A percentile compares a stretch with the other conserved stretches of the same genome.
Evolutionary conservation across 2,888 invertebrate species (phyloP).

Genomic region (Keiferia lycopersicella): DNA sequence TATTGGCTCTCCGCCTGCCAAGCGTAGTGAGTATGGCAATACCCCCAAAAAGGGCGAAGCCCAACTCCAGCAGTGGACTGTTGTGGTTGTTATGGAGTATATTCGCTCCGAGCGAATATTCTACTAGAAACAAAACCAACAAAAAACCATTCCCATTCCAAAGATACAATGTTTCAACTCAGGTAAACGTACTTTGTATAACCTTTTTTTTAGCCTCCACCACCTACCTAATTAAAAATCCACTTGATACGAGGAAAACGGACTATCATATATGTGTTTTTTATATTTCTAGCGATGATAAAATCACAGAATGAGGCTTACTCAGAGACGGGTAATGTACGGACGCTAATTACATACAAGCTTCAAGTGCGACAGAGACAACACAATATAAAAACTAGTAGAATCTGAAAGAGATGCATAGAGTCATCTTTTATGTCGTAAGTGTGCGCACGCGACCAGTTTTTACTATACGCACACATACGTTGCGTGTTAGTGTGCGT

Average conservation of each 20-base stretch:
- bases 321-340: slow-evolving; percentile 51
- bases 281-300: slow-evolving; percentile 31
- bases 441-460: slow-evolving; percentile 61
- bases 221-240: neutral
- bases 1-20: too few species aligned
- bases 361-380: slow-evolving; percentile 42
- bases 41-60: too few species aligned
- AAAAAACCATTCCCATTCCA: too few species aligned
- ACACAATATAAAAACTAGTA: slow-evolving; percentile 14
- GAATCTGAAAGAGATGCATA: slow-evolving; percentile 41
- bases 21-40: too few species aligned
- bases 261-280: slow-evolving; percentile 22
- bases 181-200: neutral
- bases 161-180: too few species aligned
- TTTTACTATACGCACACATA: slow-evolving; percentile 56
- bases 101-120: too few species aligned
- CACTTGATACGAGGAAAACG: slow-evolving; percentile 25
- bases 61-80: too few species aligned
- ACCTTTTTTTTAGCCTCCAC: neutral
- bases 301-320: slow-evolving; percentile 39
- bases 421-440: slow-evolving; percentile 58
- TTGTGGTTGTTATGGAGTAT: too few species aligned
- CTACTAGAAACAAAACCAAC: too few species aligned
- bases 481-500: slow-evolving; percentile 22
- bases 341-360: slow-evolving; percentile 52